These are phyloP conservation scores for Adela reaumurella DNA, from an alignment of 2,888 invertebrate species.

Conservation along the genomic window DNA sequence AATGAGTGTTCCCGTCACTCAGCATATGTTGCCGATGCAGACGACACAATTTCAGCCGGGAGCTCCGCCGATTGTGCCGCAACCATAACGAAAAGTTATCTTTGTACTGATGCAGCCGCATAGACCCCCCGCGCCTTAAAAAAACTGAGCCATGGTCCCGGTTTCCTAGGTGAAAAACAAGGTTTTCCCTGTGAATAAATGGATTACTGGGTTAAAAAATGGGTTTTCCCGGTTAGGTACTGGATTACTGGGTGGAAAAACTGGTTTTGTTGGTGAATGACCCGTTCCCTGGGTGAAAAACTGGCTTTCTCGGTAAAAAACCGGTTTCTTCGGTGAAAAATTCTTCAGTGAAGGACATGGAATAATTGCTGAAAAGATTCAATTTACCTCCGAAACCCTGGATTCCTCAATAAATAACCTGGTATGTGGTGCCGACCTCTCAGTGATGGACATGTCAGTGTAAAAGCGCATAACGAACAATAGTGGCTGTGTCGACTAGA, in stretches of 20 bases:
- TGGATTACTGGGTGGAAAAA: too few species aligned
- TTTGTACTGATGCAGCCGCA: constrained; percentile 31
- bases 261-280: too few species aligned
- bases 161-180: constrained; percentile 1
- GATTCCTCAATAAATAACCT: too few species aligned
- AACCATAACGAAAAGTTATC: constrained; percentile 40
- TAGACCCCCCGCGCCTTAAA: constrained; percentile 16
- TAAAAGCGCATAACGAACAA: too few species aligned
- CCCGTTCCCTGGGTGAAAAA: constrained; percentile 4
- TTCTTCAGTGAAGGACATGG: constrained; percentile 2
- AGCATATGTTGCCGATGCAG: neutral
- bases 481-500: neutral
- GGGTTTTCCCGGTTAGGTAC: constrained; percentile 3
- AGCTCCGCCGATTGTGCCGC: constrained; percentile 13
- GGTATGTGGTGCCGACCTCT: too few species aligned
- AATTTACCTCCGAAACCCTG: too few species aligned
- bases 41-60: constrained; percentile 14
- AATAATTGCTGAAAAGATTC: too few species aligned
- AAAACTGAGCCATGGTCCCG: too few species aligned
- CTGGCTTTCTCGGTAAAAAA: too few species aligned
- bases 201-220: too few species aligned
- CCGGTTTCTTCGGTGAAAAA: constrained; percentile 3
- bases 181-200: too few species aligned
- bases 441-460: too few species aligned
- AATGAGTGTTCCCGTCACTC: constrained; percentile 10